Conservation (phyloP, 2,113 vertebrate species). For the Barbus barbus region DNA sequence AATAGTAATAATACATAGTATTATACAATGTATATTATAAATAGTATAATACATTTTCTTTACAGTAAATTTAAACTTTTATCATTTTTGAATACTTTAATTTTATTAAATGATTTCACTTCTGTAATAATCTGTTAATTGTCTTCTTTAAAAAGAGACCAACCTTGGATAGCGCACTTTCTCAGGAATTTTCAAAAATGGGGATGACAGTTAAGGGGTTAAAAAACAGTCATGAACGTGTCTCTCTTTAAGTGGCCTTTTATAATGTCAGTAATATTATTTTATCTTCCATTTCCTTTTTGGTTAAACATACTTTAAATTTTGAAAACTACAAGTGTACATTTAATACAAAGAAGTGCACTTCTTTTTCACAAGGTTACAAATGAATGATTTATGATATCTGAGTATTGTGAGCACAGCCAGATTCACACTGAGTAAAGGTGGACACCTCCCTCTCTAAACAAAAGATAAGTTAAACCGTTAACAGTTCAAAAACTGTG, state of each 20-base stretch:
- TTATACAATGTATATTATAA: too few relatives aligned
- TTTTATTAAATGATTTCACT: too few relatives aligned
- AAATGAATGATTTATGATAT: background rate
- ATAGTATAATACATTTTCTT: too few relatives aligned
- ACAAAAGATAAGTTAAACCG: constrained; percentile 14
- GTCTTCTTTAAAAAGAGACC: too few relatives aligned
- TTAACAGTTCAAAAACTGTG: background rate
- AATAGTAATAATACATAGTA: too few relatives aligned
- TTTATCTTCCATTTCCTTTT: background rate
- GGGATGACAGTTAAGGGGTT: too few relatives aligned
- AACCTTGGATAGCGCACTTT: too few relatives aligned
- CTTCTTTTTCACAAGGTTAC: background rate
- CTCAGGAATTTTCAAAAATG: too few relatives aligned
- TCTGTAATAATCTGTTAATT: too few relatives aligned
- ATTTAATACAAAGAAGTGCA: background rate
- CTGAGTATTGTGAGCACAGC: background rate
- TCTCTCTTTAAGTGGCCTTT: background rate
- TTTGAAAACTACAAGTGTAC: background rate
- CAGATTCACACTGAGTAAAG: background rate
- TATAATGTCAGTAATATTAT: background rate
- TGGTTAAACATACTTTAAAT: too few relatives aligned
- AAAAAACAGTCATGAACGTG: background rate
- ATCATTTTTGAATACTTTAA: too few relatives aligned
- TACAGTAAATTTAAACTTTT: too few relatives aligned
- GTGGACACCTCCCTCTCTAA: background rate